Percentiles rank a stretch among this genome's conserved stretches.
Evolutionary conservation across 1,140 invertebrate species (phyloP).

Genomic region (Geopemphigus sp.): DNA sequence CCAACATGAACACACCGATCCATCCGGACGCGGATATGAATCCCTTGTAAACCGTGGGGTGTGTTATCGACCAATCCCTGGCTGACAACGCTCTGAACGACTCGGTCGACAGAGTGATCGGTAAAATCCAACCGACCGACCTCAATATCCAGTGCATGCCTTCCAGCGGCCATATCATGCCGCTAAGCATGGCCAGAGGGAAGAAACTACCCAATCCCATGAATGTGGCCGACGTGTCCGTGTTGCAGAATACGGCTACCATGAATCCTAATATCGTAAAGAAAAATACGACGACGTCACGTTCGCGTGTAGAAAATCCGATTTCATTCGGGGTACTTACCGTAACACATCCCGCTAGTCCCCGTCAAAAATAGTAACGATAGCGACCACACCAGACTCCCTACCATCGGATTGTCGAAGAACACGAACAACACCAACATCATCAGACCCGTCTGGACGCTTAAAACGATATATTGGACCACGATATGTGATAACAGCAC

Average conservation of each 20-base stretch:
- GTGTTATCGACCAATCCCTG: constrained; percentile 61
- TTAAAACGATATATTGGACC: constrained; percentile 83
- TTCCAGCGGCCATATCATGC: constrained; percentile 55
- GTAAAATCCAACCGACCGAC: constrained; percentile 61
- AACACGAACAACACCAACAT: constrained; percentile 55
- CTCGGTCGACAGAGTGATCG: constrained; percentile 63
- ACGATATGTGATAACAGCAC: constrained; percentile 78
- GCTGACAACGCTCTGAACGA: constrained; percentile 63
- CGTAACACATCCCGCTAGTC: constrained; percentile 62
- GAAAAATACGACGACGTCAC: not conserved
- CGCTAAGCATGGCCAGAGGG: constrained; percentile 54
- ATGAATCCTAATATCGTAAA: constrained; percentile 53
- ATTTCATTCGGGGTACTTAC: constrained; percentile 53
- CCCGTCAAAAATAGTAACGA: constrained; percentile 60
- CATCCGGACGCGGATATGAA: constrained; percentile 61
- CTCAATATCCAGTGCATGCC: constrained; percentile 61
- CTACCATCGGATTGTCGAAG: constrained; percentile 59
- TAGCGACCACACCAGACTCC: constrained; percentile 58
- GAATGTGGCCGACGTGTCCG: constrained; percentile 53
- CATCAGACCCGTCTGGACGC: constrained; percentile 77
- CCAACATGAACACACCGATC: constrained; percentile 58
- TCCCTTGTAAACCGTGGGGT: constrained; percentile 61
- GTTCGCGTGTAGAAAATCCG: too few species aligned
- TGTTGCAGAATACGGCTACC: constrained; percentile 53
- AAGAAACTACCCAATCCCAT: constrained; percentile 55